Evolutionary conservation across 2,113 vertebrate genomes (phyloP).

Genomic region (Leptodactylus fuscus): DNA sequence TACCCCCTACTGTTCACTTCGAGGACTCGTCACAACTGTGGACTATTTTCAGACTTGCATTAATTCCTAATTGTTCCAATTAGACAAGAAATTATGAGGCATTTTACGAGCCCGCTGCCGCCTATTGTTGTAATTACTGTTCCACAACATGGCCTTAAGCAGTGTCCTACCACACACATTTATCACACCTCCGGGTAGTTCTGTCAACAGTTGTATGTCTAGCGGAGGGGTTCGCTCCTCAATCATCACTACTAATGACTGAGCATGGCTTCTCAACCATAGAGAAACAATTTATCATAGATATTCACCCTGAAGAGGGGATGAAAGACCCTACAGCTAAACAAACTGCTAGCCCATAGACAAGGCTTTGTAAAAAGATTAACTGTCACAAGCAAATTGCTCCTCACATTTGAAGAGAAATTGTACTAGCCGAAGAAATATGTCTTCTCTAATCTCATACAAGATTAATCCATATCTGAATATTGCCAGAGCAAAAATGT

Average conservation of each 20-base stretch:
- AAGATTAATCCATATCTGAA: constrained; percentile 15
- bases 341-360: constrained; percentile 22
- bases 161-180: constrained; percentile 55
- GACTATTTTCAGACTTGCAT: background rate
- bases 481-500: background rate
- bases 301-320: constrained; percentile 43
- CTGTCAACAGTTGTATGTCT: background rate
- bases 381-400: constrained; percentile 43
- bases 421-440: constrained; percentile 1
- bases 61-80: constrained; percentile 46
- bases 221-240: background rate
- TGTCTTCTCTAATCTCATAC: background rate
- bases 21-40: background rate
- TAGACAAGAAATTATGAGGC: constrained; percentile 44
- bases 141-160: constrained; percentile 44
- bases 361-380: constrained; percentile 21
- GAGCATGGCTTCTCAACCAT: constrained; percentile 38
- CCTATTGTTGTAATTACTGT: constrained; percentile 52
- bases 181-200: constrained; percentile 29
- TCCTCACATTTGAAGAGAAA: background rate
- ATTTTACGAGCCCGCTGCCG: constrained; percentile 19
- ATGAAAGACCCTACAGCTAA: constrained; percentile 54
- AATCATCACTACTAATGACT: constrained; percentile 53
- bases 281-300: background rate
- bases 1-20: background rate